Percentiles rank a stretch among this genome's conserved stretches.
These are phyloP conservation scores for Euphydryas editha DNA, from an alignment of 2,888 invertebrate species.

Conservation along the genomic window DNA sequence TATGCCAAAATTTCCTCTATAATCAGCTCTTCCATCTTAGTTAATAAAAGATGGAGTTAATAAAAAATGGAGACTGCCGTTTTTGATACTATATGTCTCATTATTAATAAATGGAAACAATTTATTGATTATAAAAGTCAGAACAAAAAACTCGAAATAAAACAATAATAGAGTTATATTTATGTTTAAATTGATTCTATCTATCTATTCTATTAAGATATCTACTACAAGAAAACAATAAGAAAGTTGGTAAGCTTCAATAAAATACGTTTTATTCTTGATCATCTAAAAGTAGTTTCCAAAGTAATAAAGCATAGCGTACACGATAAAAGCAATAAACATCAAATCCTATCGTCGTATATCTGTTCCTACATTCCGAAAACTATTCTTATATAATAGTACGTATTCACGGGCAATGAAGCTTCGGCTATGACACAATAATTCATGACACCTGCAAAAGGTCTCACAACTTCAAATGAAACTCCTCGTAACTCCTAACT, in stretches of 20 bases:
- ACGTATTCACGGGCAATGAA: constrained; percentile 59
- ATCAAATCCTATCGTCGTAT: constrained; percentile 4
- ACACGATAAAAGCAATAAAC: constrained; percentile 6
- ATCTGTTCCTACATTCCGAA: constrained; percentile 7
- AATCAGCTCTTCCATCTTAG: no score
- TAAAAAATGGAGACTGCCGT: no score
- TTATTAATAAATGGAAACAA: no score
- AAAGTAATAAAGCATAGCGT: background rate
- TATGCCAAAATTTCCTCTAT: no score
- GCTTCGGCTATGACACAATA: constrained; percentile 64
- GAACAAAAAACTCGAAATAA: no score
- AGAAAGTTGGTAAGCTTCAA: background rate
- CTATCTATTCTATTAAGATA: background rate
- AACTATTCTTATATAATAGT: constrained; percentile 38
- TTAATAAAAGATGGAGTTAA: no score
- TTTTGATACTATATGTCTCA: no score
- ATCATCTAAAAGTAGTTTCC: background rate
- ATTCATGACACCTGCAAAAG: constrained; percentile 69
- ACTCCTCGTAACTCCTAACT: constrained; percentile 34
- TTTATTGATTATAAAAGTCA: no score
- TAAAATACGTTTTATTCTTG: background rate
- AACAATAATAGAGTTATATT: no score
- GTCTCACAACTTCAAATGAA: constrained; percentile 36
- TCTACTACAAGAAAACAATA: background rate
- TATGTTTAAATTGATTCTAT: no score